These are phyloP conservation scores for Caenorhabditis uteleia DNA, from an alignment of 2,888 invertebrate genomes.

Conservation along the genomic window DNA sequence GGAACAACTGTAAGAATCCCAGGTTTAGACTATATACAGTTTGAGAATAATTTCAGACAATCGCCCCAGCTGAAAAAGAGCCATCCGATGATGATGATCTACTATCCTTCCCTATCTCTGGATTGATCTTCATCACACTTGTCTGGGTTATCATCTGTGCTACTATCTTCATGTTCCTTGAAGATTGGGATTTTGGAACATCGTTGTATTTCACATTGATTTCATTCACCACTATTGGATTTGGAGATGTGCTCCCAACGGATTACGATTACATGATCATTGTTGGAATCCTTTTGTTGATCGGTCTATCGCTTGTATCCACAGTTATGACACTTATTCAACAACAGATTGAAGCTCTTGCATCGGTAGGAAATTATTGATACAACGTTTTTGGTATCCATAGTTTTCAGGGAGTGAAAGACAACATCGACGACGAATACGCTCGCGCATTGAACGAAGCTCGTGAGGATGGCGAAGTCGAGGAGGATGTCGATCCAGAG, in stretches of 20 bases:
- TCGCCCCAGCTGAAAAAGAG: background rate
- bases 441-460: slow-evolving; percentile 60
- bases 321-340: slow-evolving; percentile 65
- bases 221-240: slow-evolving; percentile 65
- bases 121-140: slow-evolving; percentile 59
- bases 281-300: slow-evolving; percentile 57
- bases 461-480: slow-evolving; percentile 50
- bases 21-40: no score
- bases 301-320: slow-evolving; percentile 67
- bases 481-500: slow-evolving; percentile 29
- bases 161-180: slow-evolving; percentile 57
- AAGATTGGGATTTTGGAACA: slow-evolving; percentile 64
- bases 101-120: slow-evolving; percentile 65
- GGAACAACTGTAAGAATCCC: slow-evolving; percentile 33
- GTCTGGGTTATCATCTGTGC: slow-evolving; percentile 65
- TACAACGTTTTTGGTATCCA: background rate
- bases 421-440: slow-evolving; percentile 66
- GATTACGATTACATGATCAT: slow-evolving; percentile 61
- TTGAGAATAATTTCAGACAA: slow-evolving; percentile 16
- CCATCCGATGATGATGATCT: slow-evolving; percentile 49
- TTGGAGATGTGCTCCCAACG: slow-evolving; percentile 59
- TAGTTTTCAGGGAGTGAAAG: slow-evolving; percentile 58
- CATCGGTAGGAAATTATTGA: slow-evolving; percentile 36
- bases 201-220: slow-evolving; percentile 66
- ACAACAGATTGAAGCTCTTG: slow-evolving; percentile 66